Conservation (phyloP, 2,888 invertebrate genomes). For the Carterocephalus palaemon region DNA sequence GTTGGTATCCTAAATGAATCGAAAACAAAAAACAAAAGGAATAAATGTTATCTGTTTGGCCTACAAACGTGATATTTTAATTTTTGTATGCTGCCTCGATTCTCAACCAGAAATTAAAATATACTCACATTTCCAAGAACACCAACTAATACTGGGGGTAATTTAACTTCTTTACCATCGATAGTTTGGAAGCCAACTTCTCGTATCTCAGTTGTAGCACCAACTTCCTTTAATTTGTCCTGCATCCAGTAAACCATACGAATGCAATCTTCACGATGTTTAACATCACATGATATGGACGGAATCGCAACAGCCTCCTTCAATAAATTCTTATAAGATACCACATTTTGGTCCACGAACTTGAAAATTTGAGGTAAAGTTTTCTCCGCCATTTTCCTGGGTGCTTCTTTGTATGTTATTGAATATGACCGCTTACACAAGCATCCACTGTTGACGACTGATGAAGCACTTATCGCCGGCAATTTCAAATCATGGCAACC, state of each 20-base stretch:
- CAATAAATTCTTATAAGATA: conserved; percentile 86
- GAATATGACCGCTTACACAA: conserved; percentile 40
- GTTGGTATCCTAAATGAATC: conserved; percentile 82
- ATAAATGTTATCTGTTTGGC: background rate
- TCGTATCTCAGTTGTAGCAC: conserved; percentile 83
- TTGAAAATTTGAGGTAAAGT: conserved; percentile 76
- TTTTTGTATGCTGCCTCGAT: too few species aligned
- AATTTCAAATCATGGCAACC: conserved; percentile 44
- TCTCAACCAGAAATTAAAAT: too few species aligned
- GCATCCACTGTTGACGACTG: conserved; percentile 35
- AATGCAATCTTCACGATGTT: conserved; percentile 87
- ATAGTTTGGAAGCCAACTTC: conserved; percentile 88
- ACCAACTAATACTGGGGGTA: conserved; percentile 93
- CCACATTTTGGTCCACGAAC: conserved; percentile 87
- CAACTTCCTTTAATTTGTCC: conserved; percentile 82
- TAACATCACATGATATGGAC: conserved; percentile 96
- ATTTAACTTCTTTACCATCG: conserved; percentile 84
- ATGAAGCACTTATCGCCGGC: conserved; percentile 38
- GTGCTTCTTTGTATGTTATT: conserved; percentile 39
- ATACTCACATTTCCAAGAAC: conserved; percentile 82
- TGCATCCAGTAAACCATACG: conserved; percentile 93
- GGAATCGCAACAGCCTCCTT: conserved; percentile 94
- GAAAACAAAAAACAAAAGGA: conserved; percentile 6
- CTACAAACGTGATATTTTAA: too few species aligned
- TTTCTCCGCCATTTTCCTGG: conserved; percentile 60